These are phyloP conservation scores for Nycticebus coucang DNA, from an alignment of 2,113 vertebrate genomes.

Conservation along the genomic window DNA sequence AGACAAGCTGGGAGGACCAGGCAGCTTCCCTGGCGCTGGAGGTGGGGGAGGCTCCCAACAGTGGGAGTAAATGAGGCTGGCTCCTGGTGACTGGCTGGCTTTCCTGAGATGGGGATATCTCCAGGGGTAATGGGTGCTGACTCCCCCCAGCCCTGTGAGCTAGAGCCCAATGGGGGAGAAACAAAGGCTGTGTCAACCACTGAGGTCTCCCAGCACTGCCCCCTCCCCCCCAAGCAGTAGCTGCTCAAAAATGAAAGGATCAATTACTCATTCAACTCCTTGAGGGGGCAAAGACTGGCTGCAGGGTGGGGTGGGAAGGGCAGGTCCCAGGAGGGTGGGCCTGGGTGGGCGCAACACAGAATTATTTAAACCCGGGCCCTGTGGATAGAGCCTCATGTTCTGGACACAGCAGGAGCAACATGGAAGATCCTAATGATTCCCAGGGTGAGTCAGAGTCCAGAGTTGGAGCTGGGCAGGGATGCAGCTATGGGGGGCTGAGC, in stretches of 20 bases:
- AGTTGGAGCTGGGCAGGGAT: too few species aligned
- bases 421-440: fast-evolving
- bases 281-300: not conserved
- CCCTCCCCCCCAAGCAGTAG: not conserved
- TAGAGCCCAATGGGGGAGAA: too few species aligned
- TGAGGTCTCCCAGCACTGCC: too few species aligned
- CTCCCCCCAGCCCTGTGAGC: not conserved
- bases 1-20: too few species aligned
- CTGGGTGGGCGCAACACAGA: not conserved
- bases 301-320: not conserved
- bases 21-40: too few species aligned
- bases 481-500: fast-evolving
- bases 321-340: not conserved
- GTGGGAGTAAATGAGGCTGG: too few species aligned
- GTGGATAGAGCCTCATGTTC: fast-evolving
- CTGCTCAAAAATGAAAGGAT: not conserved
- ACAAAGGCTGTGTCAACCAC: too few species aligned
- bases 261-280: fast-evolving
- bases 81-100: too few species aligned
- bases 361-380: not conserved
- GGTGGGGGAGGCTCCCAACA: too few species aligned
- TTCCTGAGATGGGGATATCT: too few species aligned
- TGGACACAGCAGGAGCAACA: not conserved
- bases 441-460: not conserved
- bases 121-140: not conserved